phyloP scores from a whole-genome alignment of 2,797 vertebrate genomes.

The Hyperoplus immaculatus region DNA sequence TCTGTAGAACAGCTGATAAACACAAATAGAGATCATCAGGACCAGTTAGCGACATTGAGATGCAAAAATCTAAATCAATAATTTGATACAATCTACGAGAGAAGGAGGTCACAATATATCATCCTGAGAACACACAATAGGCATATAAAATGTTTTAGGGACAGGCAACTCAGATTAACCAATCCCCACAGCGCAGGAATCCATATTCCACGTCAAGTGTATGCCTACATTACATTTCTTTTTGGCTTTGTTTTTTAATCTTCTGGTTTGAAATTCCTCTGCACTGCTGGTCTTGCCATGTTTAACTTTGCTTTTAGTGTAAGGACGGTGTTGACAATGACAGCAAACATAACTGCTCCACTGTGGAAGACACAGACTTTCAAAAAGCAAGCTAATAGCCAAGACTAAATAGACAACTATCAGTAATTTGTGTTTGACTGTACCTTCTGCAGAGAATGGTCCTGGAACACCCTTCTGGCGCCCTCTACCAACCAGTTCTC shows the following conservation, averaged over 20 bases:
- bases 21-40: not conserved
- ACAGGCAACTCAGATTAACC: not conserved
- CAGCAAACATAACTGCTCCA: not conserved
- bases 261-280: not conserved
- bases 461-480: slow-evolving; percentile 75
- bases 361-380: not conserved
- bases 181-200: not conserved
- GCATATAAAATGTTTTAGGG: not conserved
- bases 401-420: not conserved
- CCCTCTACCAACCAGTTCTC: slow-evolving; percentile 80
- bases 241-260: not conserved
- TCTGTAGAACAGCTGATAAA: slow-evolving; percentile 77
- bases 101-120: not conserved
- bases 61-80: not conserved
- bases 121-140: not conserved
- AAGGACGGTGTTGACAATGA: not conserved
- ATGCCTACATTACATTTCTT: too few relatives aligned
- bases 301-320: not conserved
- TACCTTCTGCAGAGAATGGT: slow-evolving; percentile 81
- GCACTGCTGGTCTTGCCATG: not conserved
- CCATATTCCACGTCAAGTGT: not conserved
- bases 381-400: not conserved
- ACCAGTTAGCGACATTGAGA: not conserved
- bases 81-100: too few relatives aligned
- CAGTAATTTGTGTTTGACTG: not conserved